Conservation (phyloP, 2,888 invertebrate genomes). For the Piscicola geometra region DNA sequence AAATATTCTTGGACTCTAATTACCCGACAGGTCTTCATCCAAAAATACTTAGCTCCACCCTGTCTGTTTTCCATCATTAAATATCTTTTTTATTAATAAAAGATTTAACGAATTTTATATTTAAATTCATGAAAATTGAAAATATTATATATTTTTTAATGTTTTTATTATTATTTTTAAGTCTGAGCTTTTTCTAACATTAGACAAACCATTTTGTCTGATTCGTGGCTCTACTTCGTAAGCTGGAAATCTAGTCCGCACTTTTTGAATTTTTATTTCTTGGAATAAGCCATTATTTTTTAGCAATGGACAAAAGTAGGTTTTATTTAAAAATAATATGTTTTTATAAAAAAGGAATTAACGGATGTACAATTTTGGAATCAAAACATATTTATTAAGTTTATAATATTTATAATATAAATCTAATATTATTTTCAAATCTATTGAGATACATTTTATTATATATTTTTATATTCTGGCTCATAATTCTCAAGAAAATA, state of each 20-base stretch:
- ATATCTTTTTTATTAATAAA: background rate
- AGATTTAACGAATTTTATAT: background rate
- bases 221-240: background rate
- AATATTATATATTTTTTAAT: background rate
- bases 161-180: background rate
- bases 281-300: too few relatives aligned
- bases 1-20: background rate
- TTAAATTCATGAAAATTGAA: background rate
- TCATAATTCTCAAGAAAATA: background rate
- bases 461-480: background rate
- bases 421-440: too few relatives aligned
- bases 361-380: too few relatives aligned
- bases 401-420: too few relatives aligned
- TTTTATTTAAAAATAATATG: too few relatives aligned
- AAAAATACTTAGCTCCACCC: slow-evolving; percentile 9
- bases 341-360: too few relatives aligned
- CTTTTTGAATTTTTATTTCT: too few relatives aligned
- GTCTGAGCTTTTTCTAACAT: background rate
- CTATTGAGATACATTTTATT: background rate
- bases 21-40: slow-evolving; percentile 3
- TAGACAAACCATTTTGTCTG: background rate
- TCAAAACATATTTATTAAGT: too few relatives aligned
- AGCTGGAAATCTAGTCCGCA: too few relatives aligned
- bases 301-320: too few relatives aligned
- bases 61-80: slow-evolving; percentile 11